These are phyloP conservation scores for Oopsacas minuta DNA, from an alignment of 37 sponge, comb jelly and placozoan genomes.

Conservation along the genomic window DNA sequence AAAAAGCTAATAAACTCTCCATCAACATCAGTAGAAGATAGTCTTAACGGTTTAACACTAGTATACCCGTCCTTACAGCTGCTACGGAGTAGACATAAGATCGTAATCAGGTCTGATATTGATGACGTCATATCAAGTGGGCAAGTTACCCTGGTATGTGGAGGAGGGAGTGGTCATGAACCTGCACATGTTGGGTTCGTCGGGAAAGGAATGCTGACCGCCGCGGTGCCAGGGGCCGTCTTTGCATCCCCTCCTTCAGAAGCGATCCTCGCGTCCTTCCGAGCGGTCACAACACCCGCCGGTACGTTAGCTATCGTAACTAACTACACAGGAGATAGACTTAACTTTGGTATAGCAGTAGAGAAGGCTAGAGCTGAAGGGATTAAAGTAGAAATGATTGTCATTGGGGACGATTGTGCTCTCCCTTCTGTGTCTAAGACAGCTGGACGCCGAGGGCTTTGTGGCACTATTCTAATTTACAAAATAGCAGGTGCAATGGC, in stretches of 20 bases:
- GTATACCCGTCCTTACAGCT: constrained; percentile 43
- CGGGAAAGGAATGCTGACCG: constrained; percentile 79
- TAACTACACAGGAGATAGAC: constrained; percentile 94
- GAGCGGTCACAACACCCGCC: constrained; percentile 49
- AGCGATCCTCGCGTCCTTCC: constrained; percentile 56
- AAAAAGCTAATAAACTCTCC: constrained; percentile 71
- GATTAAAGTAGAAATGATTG: constrained; percentile 65
- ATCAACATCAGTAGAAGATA: constrained; percentile 50
- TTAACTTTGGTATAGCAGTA: constrained; percentile 88
- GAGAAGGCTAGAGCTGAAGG: constrained; percentile 70
- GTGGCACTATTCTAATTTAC: constrained; percentile 71
- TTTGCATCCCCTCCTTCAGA: constrained; percentile 80
- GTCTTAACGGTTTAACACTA: constrained; percentile 54
- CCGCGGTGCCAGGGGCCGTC: constrained; percentile 82
- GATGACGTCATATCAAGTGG: constrained; percentile 26
- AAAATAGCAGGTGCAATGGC: constrained; percentile 91
- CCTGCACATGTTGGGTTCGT: constrained; percentile 86
- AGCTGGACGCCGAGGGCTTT: constrained; percentile 79
- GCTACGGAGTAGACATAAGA: constrained; percentile 48
- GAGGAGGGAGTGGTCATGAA: constrained; percentile 97
- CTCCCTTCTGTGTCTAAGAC: constrained; percentile 35
- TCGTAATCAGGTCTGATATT: constrained; percentile 50
- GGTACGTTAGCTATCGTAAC: constrained; percentile 80
- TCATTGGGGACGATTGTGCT: constrained; percentile 78
- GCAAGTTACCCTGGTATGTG: constrained; percentile 74